Evolutionary conservation across 1,140 invertebrate species (phyloP), one percentile per base, ranked within the genome.

Genomic region (Grapholita molesta): DNA sequence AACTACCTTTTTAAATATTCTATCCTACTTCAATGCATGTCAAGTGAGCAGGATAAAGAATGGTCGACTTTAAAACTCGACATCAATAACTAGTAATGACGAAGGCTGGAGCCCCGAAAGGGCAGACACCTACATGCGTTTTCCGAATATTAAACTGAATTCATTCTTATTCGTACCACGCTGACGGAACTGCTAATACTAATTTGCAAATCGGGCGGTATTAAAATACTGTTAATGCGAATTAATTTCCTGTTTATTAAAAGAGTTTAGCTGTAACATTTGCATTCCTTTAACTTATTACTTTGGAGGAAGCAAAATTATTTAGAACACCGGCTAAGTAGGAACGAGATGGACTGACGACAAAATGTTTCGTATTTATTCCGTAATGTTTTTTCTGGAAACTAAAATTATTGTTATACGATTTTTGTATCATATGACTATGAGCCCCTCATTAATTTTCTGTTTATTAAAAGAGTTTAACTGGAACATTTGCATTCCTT

Each of bases 151-250:
- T 61, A 61, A 61, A 21, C 25, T 11, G 55, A 55, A n/a, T 21
- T 32, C 24, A 30, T 61, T 61, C 25, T 61, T n/a, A 61, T 28
- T 25, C 55, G 1, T 12, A 8, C 18, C 55, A n/a, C 55, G 55
- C 30, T n/a, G 55, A 61, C 55, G 55, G 55, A 61, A 61, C 23
- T 61, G 55, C 55, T 61, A 28, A 61, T 61, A 28, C 55, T 8
- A 61, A 61, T 61, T 61, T 28, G 55, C 55, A 25, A 61, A 61
- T 61, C 55, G 55, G 55, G 7, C 24, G 12, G 24, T 8, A 25
- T 28, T 61, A 61, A 57, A 61, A 61, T 61, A 61, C 28, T 61
- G 55, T 61, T 61, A 32, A 30, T 61, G 42, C 42, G 42, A 48
- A 48, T 48, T 48, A 48, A 48, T 48, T 48, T 48, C 42, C 42